phyloP scores from a whole-genome alignment of 2,888 invertebrate species.

The Microctonus aethiopoides region DNA sequence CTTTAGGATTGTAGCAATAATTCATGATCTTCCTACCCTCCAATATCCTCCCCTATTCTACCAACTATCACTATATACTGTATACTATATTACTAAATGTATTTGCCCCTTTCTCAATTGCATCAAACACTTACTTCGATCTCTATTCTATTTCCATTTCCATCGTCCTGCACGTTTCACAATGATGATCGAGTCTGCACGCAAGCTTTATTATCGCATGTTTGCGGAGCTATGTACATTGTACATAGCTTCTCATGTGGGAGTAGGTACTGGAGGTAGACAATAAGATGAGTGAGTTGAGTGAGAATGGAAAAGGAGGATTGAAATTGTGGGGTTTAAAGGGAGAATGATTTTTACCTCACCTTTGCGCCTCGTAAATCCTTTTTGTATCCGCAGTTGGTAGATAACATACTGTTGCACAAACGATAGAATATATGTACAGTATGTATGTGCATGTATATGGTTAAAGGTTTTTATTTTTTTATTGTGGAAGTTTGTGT shows the following conservation, averaged over 20 bases:
- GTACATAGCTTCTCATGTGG: too few relatives aligned
- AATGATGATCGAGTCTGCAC: slow-evolving; percentile 23
- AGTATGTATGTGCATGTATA: not conserved
- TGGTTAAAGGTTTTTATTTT: not conserved
- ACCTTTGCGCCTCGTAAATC: slow-evolving; percentile 23
- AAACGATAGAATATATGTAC: not conserved
- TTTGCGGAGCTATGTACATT: too few relatives aligned
- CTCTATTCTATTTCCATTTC: not conserved
- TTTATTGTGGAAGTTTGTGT: not conserved
- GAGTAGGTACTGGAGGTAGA: not conserved
- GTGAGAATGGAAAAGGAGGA: not conserved
- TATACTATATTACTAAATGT: too few relatives aligned
- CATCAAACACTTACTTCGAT: not conserved
- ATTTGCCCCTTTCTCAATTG: not conserved
- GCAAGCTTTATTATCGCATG: slow-evolving; percentile 18
- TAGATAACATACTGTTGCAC: slow-evolving; percentile 26
- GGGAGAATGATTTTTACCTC: not conserved
- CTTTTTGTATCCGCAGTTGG: slow-evolving; percentile 6
- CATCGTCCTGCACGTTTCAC: not conserved
- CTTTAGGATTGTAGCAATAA: slow-evolving; percentile 24
- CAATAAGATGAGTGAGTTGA: not conserved
- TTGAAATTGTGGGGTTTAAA: not conserved
- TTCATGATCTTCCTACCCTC: slow-evolving; percentile 13
- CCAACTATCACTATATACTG: not conserved
- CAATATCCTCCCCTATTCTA: not conserved